phyloP scores from a whole-genome alignment of 2,797 vertebrate species.

The Echiichthys vipera region DNA sequence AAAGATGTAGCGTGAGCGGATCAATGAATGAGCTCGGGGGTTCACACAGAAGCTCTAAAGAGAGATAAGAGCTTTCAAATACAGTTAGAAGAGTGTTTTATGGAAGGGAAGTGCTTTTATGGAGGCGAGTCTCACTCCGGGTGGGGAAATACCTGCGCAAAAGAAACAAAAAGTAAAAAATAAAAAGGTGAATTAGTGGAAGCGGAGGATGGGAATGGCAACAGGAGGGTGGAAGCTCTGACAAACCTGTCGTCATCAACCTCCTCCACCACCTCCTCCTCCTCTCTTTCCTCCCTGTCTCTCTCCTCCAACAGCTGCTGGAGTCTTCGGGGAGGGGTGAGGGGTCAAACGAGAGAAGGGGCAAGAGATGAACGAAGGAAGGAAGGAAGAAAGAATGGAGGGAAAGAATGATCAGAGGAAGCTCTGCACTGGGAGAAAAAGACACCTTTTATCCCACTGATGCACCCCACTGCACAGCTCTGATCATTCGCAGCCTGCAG shows the following conservation, averaged over 20 bases:
- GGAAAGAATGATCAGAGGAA: slow-evolving; percentile 88
- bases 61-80: slow-evolving; percentile 1
- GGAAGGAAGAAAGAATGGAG: slow-evolving; percentile 86
- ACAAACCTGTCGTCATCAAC: slow-evolving; percentile 97
- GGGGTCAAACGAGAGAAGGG: slow-evolving; percentile 87
- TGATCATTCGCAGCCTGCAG: neutral
- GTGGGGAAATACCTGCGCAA: slow-evolving; percentile 79
- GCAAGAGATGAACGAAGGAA: slow-evolving; percentile 85
- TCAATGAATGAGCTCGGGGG: neutral
- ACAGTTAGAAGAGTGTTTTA: neutral
- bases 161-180: slow-evolving; percentile 79
- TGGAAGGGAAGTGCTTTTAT: slow-evolving; percentile 25
- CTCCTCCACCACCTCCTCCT: slow-evolving; percentile 84
- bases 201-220: slow-evolving; percentile 52
- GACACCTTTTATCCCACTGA: neutral
- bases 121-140: slow-evolving; percentile 50
- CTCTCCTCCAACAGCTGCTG: slow-evolving; percentile 95
- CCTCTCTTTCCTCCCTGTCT: slow-evolving; percentile 88
- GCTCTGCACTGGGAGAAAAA: slow-evolving; percentile 43
- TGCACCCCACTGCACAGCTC: neutral
- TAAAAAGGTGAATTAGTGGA: slow-evolving; percentile 63
- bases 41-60: slow-evolving; percentile 3
- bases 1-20: neutral
- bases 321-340: slow-evolving; percentile 93
- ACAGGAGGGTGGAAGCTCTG: slow-evolving; percentile 67